Evolutionary conservation across 1,140 invertebrate genomes (phyloP).

Genomic region (Caenorhabditis briggsae): DNA sequence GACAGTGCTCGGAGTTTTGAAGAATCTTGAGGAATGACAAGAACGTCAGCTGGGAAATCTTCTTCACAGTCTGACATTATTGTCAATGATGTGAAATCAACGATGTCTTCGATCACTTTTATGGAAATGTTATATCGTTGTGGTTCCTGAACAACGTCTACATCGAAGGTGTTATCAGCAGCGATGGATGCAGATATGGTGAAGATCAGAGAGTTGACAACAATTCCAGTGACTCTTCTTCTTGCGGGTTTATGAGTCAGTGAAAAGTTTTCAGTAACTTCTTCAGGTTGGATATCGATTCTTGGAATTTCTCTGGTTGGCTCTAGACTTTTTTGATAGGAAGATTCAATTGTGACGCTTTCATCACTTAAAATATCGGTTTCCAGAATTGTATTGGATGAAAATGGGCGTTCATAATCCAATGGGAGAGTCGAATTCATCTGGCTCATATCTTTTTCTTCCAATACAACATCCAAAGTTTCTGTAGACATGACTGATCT

Average conservation of each 20-base stretch:
- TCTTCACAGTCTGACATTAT: constrained; percentile 53
- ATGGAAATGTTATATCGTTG: constrained; percentile 60
- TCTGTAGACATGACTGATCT: constrained; percentile 68
- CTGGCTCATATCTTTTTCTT: constrained; percentile 51
- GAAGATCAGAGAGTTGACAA: constrained; percentile 67
- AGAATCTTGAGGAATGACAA: background rate
- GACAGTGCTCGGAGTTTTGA: constrained; percentile 35
- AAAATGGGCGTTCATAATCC: constrained; percentile 29
- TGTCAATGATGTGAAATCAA: constrained; percentile 60
- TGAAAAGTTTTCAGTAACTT: constrained; percentile 49
- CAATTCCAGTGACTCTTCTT: constrained; percentile 69
- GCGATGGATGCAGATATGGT: constrained; percentile 63
- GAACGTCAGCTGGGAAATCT: background rate
- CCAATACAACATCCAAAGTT: constrained; percentile 47
- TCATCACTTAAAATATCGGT: constrained; percentile 71
- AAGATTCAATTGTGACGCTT: constrained; percentile 31
- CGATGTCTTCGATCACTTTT: constrained; percentile 57
- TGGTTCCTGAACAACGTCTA: constrained; percentile 69
- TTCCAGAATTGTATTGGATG: constrained; percentile 59
- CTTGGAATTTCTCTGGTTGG: constrained; percentile 40
- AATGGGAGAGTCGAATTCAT: constrained; percentile 43
- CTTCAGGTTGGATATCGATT: background rate
- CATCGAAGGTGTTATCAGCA: constrained; percentile 62
- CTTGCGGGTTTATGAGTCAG: constrained; percentile 40
- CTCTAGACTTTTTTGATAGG: constrained; percentile 25